These are phyloP conservation scores for Eupithecia centaureata DNA, from an alignment of 2,888 invertebrate genomes.

Conservation along the genomic window DNA sequence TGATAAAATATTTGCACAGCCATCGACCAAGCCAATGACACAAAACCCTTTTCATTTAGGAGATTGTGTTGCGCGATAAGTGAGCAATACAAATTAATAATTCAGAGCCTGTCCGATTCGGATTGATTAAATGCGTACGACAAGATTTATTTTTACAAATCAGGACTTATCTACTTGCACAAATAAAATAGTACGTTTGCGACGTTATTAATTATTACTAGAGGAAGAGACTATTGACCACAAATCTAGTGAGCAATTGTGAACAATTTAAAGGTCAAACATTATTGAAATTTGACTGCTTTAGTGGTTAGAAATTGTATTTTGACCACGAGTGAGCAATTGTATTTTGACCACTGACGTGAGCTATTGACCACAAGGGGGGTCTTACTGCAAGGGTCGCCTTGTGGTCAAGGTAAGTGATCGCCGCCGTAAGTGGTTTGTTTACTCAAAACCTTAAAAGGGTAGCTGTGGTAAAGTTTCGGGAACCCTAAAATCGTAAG, in stretches of 20 bases:
- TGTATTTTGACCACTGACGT: too few species aligned
- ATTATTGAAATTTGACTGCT: too few species aligned
- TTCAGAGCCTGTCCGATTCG: conserved; percentile 25
- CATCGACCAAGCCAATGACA: conserved; percentile 36
- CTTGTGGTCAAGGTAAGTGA: neutral
- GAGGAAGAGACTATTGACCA: neutral
- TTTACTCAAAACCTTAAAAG: neutral
- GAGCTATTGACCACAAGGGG: too few species aligned
- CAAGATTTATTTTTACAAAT: neutral
- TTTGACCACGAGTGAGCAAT: too few species aligned
- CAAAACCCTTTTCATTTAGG: conserved; percentile 37
- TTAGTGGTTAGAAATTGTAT: too few species aligned
- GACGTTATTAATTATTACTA: neutral
- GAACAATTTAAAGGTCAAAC: too few species aligned
- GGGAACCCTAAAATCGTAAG: neutral
- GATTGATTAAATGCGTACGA: neutral
- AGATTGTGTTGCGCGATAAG: conserved; percentile 44
- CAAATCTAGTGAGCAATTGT: too few species aligned
- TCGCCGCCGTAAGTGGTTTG: neutral
- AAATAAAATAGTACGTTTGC: too few species aligned
- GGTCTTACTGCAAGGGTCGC: neutral
- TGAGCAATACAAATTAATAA: conserved; percentile 39
- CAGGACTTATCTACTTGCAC: too few species aligned
- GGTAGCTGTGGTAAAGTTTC: neutral
- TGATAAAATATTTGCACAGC: conserved; percentile 31